A percentile compares a stretch with the other conserved stretches of the same genome.
These are phyloP conservation scores for Zaprionus nigranus DNA, from an alignment of 1,140 invertebrate genomes.

Conservation along the genomic window DNA sequence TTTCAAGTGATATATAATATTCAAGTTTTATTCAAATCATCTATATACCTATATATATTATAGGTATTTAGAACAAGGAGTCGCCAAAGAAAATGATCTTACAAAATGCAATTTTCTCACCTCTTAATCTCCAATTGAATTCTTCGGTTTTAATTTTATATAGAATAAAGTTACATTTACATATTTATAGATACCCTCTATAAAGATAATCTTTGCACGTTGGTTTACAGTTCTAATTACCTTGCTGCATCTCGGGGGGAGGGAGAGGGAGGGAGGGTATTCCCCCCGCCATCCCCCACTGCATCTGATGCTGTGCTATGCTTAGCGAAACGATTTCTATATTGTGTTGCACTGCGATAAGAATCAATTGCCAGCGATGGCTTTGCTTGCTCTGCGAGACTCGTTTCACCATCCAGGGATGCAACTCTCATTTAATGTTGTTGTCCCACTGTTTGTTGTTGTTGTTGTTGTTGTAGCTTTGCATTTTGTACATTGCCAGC, in stretches of 20 bases:
- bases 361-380: conserved; percentile 64
- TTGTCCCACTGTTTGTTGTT: conserved; percentile 32
- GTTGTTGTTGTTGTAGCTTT: conserved; percentile 49
- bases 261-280: no score
- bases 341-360: conserved; percentile 40
- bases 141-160: background rate
- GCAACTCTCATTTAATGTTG: conserved; percentile 8
- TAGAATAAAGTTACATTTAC: background rate
- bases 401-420: conserved; percentile 32
- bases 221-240: background rate
- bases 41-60: no score
- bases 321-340: conserved; percentile 35
- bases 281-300: background rate
- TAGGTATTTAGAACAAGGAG: no score
- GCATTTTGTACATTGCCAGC: conserved; percentile 47
- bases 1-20: no score
- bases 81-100: no score
- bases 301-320: background rate
- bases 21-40: no score
- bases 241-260: background rate
- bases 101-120: background rate
- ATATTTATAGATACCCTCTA: background rate
- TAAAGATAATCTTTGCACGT: background rate
- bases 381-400: conserved; percentile 62
- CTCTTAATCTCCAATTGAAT: background rate